A percentile compares a stretch with the other conserved stretches of the same genome.
Conservation (phyloP, 1,140 invertebrate species). For the Drosophila pseudoananassae region DNA sequence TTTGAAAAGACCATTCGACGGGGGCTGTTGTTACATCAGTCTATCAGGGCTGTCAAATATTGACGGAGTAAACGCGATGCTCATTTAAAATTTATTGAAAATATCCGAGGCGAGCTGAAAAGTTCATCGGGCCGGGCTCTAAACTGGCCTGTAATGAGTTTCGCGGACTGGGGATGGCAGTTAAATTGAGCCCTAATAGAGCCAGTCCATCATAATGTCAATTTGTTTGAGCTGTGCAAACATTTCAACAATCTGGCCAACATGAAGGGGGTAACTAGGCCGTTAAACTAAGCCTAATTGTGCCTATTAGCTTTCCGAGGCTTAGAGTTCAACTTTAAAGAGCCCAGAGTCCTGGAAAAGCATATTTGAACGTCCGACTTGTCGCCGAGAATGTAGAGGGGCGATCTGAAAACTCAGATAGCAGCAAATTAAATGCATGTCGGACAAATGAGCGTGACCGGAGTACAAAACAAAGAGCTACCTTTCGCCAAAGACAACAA, state of each 20-base stretch:
- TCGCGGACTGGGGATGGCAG: slow-evolving; percentile 21
- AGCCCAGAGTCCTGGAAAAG: background rate
- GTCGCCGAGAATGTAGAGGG: slow-evolving; percentile 10
- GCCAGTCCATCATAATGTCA: slow-evolving; percentile 45
- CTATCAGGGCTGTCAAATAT: slow-evolving; percentile 57
- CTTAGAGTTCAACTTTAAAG: background rate
- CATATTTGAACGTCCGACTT: slow-evolving; percentile 16
- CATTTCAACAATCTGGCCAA: slow-evolving; percentile 18
- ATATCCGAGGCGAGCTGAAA: slow-evolving; percentile 17
- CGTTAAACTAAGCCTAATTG: background rate
- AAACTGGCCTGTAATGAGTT: slow-evolving; percentile 12
- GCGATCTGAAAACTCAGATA: slow-evolving; percentile 47
- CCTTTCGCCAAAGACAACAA: slow-evolving; percentile 30
- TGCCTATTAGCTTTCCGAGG: background rate
- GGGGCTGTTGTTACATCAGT: slow-evolving; percentile 11
- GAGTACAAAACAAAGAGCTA: slow-evolving; percentile 18
- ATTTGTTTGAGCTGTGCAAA: slow-evolving; percentile 24
- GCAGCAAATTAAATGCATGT: slow-evolving; percentile 52
- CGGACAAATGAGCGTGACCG: slow-evolving; percentile 51
- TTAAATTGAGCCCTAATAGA: slow-evolving; percentile 50
- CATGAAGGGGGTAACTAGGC: background rate
- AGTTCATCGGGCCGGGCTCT: background rate
- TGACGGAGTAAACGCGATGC: slow-evolving; percentile 54
- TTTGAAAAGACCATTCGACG: slow-evolving; percentile 45
- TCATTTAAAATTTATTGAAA: slow-evolving; percentile 78